Base-by-base conservation (phyloP, 2,888 invertebrate species). In the Melieria picta region DNA sequence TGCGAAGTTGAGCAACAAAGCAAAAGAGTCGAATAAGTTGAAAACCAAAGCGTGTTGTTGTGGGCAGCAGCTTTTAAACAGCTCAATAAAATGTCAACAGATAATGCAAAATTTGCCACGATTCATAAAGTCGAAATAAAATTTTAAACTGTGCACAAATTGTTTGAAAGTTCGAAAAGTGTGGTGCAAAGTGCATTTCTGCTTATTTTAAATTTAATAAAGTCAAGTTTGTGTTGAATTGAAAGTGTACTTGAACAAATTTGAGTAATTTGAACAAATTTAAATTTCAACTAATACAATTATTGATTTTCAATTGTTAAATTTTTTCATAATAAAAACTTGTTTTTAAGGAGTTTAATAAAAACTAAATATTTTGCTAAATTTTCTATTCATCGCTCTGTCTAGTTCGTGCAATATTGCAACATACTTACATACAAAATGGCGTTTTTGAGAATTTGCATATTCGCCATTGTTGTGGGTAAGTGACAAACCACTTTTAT, bases 381-480 rank as follows among this genome's bases (percentile, higher is more conserved):
- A 47, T 69, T 58, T 30, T 42, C 7, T 42, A 11, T n/a, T 10
- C 43, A 52, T 68, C 68, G 48, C n/a, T 68, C 69, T 57, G n/a
- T n/a, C 42, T n/a, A 5, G 42, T 52, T 50, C 64, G 52, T 13
- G 9, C 43, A 55, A 55, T 55, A 30, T 69, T 67, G 45, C 70
- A 56, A 60, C 46, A 72, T 56, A 67, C 16, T 45, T 13, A n/a
- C 56, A 9, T 61, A 76, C 75, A 81, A 80, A 79, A 84, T 84
- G 83, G 81, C 80, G 78, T 75, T 77, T 74, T 71, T 83, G 57
- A 83, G 83, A 77, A 79, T 84, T 74, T 84, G 81, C 80, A 80
- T 84, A 78, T 79, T 84, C 76, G 81, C 80, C 56, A 74, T 83
- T 78, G 75, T 78, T 62, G 76, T 83, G 75, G 83, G 85, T 84